Base-by-base conservation (phyloP, 2,888 invertebrate species). In the Drosophila anceps region DNA sequence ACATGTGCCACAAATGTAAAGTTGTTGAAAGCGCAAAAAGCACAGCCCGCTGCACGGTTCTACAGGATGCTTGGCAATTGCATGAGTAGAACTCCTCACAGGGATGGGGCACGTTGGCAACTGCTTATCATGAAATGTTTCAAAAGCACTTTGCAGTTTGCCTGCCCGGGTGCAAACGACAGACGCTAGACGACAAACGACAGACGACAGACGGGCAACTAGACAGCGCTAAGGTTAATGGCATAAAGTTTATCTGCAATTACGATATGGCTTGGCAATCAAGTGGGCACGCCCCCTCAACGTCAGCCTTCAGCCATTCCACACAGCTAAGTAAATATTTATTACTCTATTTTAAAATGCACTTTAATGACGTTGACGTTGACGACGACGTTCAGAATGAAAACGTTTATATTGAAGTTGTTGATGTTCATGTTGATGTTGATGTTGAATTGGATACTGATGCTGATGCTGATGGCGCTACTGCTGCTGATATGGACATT, bases 221-320 rank as follows among this genome's bases (percentile, higher is more conserved):
- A 82, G 82, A 76, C 82, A 77, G 59, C 76, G 67, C 81, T 86
- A 82, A 79, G 88, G 85, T 90, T 89, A 86, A 89, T 89, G 88
- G 85, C 83, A 88, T 69, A 86, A 86, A 89, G 83, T 88, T 89
- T 90, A 90, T 79, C 90, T 90, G 88, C 81, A 89, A 90, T 90
- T 85, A 90, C 85, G 83, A 88, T 84, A 85, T 82, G 75, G 66
- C 51, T 59, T 69, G 77, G 84, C 82, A 79, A 82, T 81, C 87
- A 76, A 44, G 33, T 43, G 29, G 57, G 46, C 64, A 48, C 51
- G 39, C 63, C 62, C 37, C 9, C 41, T 29, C 29, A 46, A 29
- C 44, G n/a, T 24, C 59, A 20, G 18, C 41, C 20, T 12, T 4
- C 37, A 62, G 58, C 61, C 65, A 43, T 44, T 54, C 48, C 64